Conservation (phyloP, 2,888 invertebrate species). For the Spodoptera littoralis region DNA sequence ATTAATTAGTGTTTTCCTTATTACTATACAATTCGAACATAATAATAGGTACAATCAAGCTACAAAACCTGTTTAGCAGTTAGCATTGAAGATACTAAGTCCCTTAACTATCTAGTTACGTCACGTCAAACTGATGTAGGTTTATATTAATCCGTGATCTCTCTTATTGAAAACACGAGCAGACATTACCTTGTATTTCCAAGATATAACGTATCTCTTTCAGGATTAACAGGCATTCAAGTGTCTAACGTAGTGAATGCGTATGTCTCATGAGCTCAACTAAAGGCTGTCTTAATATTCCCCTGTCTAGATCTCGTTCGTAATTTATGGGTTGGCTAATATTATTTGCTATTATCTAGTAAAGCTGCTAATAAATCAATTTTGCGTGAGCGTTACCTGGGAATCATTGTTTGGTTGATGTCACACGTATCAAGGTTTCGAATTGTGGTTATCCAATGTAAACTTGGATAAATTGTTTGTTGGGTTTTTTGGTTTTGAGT, state of each 20-base stretch:
- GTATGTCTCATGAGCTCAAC: conserved; percentile 30
- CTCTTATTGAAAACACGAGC: conserved; percentile 12
- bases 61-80: no score
- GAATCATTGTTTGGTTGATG: conserved; percentile 24
- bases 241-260: conserved; percentile 33
- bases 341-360: conserved; percentile 39
- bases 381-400: conserved; percentile 20
- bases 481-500: no score
- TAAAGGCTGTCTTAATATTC: conserved; percentile 38
- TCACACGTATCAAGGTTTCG: conserved; percentile 18
- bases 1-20: no score
- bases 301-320: conserved; percentile 24
- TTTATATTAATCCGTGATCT: conserved; percentile 12
- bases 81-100: no score
- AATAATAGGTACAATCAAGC: no score
- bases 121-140: neutral
- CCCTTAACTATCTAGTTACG: neutral
- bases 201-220: conserved; percentile 17
- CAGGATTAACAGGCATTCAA: conserved; percentile 36
- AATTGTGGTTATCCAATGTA: conserved; percentile 13
- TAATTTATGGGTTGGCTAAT: conserved; percentile 52
- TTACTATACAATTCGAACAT: no score
- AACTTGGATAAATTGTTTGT: neutral
- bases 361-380: conserved; percentile 48
- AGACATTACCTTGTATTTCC: conserved; percentile 4